phyloP scores from a whole-genome alignment of 2,113 vertebrate genomes.

The Poecile atricapillus region DNA sequence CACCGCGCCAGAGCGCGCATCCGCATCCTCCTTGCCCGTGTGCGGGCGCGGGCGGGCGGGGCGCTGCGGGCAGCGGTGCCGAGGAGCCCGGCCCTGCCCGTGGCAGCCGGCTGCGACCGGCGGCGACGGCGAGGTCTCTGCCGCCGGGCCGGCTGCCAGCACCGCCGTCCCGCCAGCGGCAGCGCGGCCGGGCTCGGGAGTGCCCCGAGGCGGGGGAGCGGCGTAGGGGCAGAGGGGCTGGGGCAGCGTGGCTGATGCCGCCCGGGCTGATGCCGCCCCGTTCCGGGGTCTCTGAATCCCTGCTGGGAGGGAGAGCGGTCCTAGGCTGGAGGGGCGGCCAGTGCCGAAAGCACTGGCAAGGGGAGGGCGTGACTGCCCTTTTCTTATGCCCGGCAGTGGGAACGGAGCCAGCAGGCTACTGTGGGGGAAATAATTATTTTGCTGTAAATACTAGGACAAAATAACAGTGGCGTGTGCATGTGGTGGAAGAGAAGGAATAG shows the following conservation, averaged over 20 bases:
- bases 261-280: too few relatives aligned
- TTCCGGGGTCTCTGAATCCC: neutral
- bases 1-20: neutral
- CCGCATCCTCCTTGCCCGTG: neutral
- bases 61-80: neutral
- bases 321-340: neutral
- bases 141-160: neutral
- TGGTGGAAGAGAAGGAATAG: neutral
- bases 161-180: neutral
- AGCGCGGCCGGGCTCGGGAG: neutral
- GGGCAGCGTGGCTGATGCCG: neutral
- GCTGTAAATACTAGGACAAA: neutral
- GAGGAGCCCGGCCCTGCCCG: neutral
- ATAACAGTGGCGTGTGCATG: neutral
- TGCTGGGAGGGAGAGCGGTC: neutral
- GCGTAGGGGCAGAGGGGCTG: neutral
- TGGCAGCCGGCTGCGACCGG: constrained; percentile 31
- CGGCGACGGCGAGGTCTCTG: neutral
- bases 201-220: neutral
- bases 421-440: neutral
- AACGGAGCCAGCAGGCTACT: neutral
- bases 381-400: neutral
- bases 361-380: neutral
- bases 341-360: neutral
- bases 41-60: neutral